These are phyloP conservation scores for Nibea albiflora DNA, from an alignment of 2,113 vertebrate genomes.

Conservation along the genomic window DNA sequence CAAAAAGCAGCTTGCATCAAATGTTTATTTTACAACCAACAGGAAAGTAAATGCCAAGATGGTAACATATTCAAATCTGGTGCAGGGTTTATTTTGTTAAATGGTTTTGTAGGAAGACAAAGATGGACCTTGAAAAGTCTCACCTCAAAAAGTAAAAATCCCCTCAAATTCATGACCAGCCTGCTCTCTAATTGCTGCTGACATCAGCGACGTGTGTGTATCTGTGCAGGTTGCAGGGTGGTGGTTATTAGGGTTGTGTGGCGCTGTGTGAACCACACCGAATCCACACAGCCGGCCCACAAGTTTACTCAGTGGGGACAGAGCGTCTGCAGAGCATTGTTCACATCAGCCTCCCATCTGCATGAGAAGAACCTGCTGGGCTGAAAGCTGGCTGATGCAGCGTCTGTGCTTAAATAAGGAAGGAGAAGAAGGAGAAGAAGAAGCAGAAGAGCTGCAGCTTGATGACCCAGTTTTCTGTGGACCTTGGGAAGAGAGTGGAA, in stretches of 20 bases:
- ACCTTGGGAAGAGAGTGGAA: slow-evolving; percentile 4
- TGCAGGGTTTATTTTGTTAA: background rate
- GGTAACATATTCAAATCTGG: background rate
- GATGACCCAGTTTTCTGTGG: slow-evolving; percentile 4
- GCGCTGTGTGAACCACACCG: slow-evolving; percentile 4
- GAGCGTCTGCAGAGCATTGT: slow-evolving; percentile 23
- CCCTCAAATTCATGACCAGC: background rate
- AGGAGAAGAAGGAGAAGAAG: slow-evolving; percentile 1
- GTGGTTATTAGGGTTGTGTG: background rate
- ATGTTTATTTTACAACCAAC: background rate
- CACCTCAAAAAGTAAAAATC: background rate
- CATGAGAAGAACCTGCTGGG: slow-evolving; percentile 40
- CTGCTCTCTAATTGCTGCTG: background rate
- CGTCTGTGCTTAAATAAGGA: slow-evolving; percentile 27
- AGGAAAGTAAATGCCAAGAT: slow-evolving; percentile 13
- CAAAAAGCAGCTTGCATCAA: slow-evolving; percentile 5
- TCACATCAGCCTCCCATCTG: slow-evolving; percentile 44
- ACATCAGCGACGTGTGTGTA: slow-evolving; percentile 6
- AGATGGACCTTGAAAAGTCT: background rate
- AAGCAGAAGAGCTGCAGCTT: slow-evolving; percentile 39
- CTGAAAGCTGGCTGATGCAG: slow-evolving; percentile 26
- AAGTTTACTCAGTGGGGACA: slow-evolving; percentile 44
- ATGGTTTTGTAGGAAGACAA: background rate
- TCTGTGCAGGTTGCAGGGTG: slow-evolving; percentile 17
- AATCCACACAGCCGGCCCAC: slow-evolving; percentile 5